Evolutionary conservation across 2,113 vertebrate species (phyloP).

Genomic region (Lepisosteus osseus): DNA sequence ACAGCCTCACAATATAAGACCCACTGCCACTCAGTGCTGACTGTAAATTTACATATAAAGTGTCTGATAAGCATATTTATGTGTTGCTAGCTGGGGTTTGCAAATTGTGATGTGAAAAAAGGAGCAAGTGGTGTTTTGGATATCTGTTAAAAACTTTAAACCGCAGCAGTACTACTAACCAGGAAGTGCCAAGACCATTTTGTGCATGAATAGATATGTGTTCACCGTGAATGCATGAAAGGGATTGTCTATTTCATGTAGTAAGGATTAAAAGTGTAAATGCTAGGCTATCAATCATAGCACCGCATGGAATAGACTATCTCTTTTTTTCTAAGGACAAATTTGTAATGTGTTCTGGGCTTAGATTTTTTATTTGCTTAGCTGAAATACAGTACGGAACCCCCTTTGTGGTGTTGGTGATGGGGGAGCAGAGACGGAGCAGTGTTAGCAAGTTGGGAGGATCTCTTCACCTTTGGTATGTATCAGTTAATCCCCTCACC

Average conservation of each 20-base stretch:
- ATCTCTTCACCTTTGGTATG: too few relatives aligned
- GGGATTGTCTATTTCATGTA: slow-evolving; percentile 60
- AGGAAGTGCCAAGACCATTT: too few relatives aligned
- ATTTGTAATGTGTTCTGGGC: slow-evolving; percentile 71
- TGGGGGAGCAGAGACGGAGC: too few relatives aligned
- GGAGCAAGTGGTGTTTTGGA: slow-evolving; percentile 46
- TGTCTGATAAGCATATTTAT: slow-evolving; percentile 60
- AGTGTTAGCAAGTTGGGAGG: too few relatives aligned
- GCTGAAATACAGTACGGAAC: too few relatives aligned
- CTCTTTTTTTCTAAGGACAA: slow-evolving; percentile 60
- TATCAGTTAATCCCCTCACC: too few relatives aligned
- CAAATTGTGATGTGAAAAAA: slow-evolving; percentile 42
- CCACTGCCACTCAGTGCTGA: slow-evolving; percentile 48
- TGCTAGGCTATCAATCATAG: slow-evolving; percentile 68
- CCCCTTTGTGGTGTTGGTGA: too few relatives aligned
- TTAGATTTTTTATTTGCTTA: slow-evolving; percentile 54
- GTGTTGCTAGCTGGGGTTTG: slow-evolving; percentile 36
- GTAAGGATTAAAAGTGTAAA: slow-evolving; percentile 64
- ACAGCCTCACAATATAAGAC: slow-evolving; percentile 44
- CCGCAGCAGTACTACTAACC: not conserved
- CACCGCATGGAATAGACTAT: slow-evolving; percentile 63
- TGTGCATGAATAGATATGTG: too few relatives aligned
- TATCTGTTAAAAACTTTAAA: slow-evolving; percentile 36
- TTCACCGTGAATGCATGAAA: slow-evolving; percentile 26
- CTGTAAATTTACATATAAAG: slow-evolving; percentile 64